Base-by-base conservation (phyloP, 2,797 vertebrate genomes). In the Coregonus ussuriensis region DNA sequence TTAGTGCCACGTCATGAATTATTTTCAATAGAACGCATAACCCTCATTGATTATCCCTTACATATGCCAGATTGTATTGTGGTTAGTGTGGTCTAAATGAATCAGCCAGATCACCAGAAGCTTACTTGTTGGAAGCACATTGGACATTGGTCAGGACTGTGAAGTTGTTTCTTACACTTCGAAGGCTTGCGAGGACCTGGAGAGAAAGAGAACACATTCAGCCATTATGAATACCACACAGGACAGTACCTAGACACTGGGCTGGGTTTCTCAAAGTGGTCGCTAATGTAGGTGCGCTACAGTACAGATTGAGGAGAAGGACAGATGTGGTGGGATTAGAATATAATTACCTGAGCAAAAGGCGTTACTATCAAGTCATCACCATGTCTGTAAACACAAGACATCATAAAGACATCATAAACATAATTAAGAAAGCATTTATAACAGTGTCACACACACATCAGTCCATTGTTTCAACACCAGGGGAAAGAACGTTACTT, bases 301-400 rank as follows among this genome's bases (percentile, higher is more conserved):
- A 13, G 41, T 47, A 47, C 41, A 47, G 41, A 47, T 11, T 47
- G 9, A 47, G 41, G 9, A 3, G 9, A 33, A 33, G 31, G 31
- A 33, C 31, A 33, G 31, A 3, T 11, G 41, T 47, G 41, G 9
- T 47, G 41, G 41, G 41, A 47, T 11, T 47, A 47, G 9, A 47
- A 47, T 47, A 47, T 47, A 47, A 47, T 85, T 93, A 99, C 98
- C 97, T 99, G 98, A 87, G 98, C 98, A 78, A 99, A 99, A 47
- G 98, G 98, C 4, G 98, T 99, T 81, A 99, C 98, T 16, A 99
- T 99, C 94, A 99, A 90, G 96, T 99, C 98, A 83, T 99, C 98
- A 16, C 98, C 98, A 18, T 99, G 98, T 93, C 98, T 99, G 88
- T 6, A 79, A 83, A 78, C 15, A 33, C 75, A 74, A 25, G 25